Evolutionary conservation across 2,888 invertebrate species (phyloP).

Genomic region (Himalopsyche tibetana): DNA sequence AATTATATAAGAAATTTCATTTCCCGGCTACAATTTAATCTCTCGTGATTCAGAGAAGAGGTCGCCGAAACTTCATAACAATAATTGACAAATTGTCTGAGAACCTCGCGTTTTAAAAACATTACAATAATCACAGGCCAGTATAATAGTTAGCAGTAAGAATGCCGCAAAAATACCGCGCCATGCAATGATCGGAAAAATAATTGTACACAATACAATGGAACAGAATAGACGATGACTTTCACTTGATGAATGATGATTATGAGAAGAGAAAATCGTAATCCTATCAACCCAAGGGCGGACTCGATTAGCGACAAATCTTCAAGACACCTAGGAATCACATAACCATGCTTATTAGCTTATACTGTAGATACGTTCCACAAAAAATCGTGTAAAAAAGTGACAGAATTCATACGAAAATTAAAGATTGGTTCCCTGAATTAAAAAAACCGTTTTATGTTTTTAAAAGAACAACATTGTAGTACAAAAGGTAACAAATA

Average conservation of each 20-base stretch:
- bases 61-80: constrained; percentile 21
- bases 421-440: too few species aligned
- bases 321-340: too few species aligned
- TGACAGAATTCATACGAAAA: too few species aligned
- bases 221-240: constrained; percentile 27
- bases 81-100: constrained; percentile 20
- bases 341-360: too few species aligned
- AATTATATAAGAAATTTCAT: background rate
- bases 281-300: background rate
- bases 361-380: too few species aligned
- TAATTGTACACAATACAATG: constrained; percentile 37
- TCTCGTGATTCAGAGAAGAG: background rate
- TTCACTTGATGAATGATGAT: constrained; percentile 25
- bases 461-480: too few species aligned
- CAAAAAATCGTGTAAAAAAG: too few species aligned
- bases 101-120: constrained; percentile 9
- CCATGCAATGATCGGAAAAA: constrained; percentile 8
- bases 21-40: background rate
- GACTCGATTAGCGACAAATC: too few species aligned
- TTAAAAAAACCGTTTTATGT: too few species aligned
- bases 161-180: constrained; percentile 2
- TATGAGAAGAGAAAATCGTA: background rate
- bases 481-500: too few species aligned
- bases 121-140: constrained; percentile 16
- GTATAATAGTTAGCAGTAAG: constrained; percentile 2